Evolutionary conservation across 1,140 invertebrate species (phyloP).

Genomic region (Onthophagus taurus): DNA sequence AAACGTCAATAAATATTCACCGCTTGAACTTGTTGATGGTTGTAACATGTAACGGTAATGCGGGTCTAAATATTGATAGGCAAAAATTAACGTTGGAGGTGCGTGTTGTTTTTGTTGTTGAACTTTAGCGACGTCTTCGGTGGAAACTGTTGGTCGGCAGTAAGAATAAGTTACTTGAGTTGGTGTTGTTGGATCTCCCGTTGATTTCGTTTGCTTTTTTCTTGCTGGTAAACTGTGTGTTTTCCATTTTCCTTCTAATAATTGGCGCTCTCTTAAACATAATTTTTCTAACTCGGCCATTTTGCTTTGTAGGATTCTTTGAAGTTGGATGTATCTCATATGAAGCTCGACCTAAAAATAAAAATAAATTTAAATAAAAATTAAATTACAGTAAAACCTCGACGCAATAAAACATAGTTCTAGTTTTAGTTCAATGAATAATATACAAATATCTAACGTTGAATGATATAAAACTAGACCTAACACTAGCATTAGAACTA

Average conservation of each 20-base stretch:
- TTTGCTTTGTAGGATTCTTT: constrained; percentile 75
- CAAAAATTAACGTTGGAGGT: constrained; percentile 48
- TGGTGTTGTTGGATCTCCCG: constrained; percentile 36
- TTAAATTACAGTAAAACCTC: too few relatives aligned
- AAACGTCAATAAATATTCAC: constrained; percentile 58
- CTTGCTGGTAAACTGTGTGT: constrained; percentile 75
- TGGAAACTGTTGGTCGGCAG: constrained; percentile 56
- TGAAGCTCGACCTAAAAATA: constrained; percentile 65
- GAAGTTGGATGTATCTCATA: constrained; percentile 82
- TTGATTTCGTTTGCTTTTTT: constrained; percentile 54
- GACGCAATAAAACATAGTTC: too few relatives aligned
- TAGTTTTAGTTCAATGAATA: too few relatives aligned
- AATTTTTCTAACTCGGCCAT: constrained; percentile 76
- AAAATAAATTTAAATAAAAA: constrained; percentile 5
- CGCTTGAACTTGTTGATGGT: constrained; percentile 45
- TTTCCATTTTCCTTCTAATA: constrained; percentile 78
- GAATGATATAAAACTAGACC: too few relatives aligned
- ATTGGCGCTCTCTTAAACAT: constrained; percentile 70
- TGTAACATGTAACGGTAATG: constrained; percentile 57
- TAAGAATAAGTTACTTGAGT: constrained; percentile 39
- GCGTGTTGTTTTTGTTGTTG: constrained; percentile 43
- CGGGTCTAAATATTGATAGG: constrained; percentile 60
- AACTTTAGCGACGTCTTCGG: constrained; percentile 56
- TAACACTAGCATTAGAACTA: too few relatives aligned
- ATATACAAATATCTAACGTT: too few relatives aligned